Base-by-base conservation (phyloP, 2,113 vertebrate genomes). In the Cairina moschata region DNA sequence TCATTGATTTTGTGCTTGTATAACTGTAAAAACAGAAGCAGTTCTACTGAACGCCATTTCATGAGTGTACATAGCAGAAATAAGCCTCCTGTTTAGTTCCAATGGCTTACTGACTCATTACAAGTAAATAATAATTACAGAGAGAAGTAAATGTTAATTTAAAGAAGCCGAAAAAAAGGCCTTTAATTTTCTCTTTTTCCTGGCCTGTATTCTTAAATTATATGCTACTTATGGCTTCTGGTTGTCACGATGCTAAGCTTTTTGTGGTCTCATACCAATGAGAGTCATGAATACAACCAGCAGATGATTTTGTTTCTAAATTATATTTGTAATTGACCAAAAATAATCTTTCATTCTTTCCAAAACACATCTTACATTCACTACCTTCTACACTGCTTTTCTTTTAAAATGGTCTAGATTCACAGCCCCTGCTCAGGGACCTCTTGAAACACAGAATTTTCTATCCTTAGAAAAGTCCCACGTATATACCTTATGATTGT, bases 81-180 rank as follows among this genome's bases (percentile, higher is more conserved):
- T 83, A 96, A 94, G 16, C 73, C 54, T 94, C 76, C 79, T 82
- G 83, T 72, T 84, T 94, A 40, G 86, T 74, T 75, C 65, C 91
- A 96, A 86, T 86, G 79, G 48, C 34, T 96, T 88, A 54, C 29
- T 77, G 75, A 65, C 38, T 94, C 25, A 26, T 78, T 78, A 83
- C 16, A 78, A 95, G 48, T 75, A 95, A 93, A 91, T 78, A 94
- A 72, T 71, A 88, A 71, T 92, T 95, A 91, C 44, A 78, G 38
- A 32, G 8, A 80, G 4, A 78, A 52, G 23, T 95, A 86, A 79
- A 77, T 74, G 18, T 74, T 86, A 65, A 77, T 91, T 88, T 63
- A 95, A 86, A 93, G 44, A 90, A 69, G 42, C 38, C 56, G 56
- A 91, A 56, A 86, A 38, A 38, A 40, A 78, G 17, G 7, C 3